phyloP scores from a whole-genome alignment of 2,797 vertebrate species.

The Graptemys geographica region DNA sequence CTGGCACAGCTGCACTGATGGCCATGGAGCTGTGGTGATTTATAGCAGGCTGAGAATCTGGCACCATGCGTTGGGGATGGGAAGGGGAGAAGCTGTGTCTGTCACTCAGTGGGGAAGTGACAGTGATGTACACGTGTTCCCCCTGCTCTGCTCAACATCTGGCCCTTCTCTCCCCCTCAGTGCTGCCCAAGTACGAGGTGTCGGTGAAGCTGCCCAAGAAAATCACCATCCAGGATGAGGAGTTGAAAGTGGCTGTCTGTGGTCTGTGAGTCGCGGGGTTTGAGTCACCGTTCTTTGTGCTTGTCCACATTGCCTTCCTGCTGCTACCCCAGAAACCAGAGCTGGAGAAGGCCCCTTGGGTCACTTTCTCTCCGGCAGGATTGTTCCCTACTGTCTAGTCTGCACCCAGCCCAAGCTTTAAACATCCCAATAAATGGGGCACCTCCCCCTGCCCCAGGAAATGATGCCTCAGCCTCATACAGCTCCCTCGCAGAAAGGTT shows the following conservation, averaged over 20 bases:
- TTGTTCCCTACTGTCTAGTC: not conserved
- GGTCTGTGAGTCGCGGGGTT: slow-evolving; percentile 69
- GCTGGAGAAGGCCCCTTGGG: not conserved
- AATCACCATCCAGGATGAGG: slow-evolving; percentile 66
- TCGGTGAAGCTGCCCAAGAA: slow-evolving; percentile 70
- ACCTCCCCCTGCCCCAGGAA: not conserved
- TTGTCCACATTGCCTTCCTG: not conserved
- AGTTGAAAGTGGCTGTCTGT: slow-evolving; percentile 67
- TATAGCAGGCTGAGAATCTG: not conserved
- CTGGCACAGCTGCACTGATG: not conserved
- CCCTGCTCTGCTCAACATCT: not conserved
- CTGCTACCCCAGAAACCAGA: not conserved
- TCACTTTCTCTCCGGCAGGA: not conserved
- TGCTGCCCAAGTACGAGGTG: slow-evolving; percentile 72
- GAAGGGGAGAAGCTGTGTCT: not conserved
- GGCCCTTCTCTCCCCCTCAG: slow-evolving; percentile 43
- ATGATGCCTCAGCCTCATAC: not conserved
- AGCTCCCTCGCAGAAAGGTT: not conserved
- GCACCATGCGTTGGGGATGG: not conserved
- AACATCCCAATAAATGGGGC: not conserved
- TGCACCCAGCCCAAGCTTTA: not conserved
- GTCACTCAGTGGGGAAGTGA: not conserved
- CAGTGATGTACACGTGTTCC: not conserved
- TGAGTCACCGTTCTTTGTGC: not conserved
- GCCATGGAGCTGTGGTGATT: not conserved